Percentiles rank a stretch among this genome's conserved stretches.
These are phyloP conservation scores for Halichondria panicea DNA, from an alignment of 37 sponge, comb jelly and placozoan genomes.

Conservation along the genomic window DNA sequence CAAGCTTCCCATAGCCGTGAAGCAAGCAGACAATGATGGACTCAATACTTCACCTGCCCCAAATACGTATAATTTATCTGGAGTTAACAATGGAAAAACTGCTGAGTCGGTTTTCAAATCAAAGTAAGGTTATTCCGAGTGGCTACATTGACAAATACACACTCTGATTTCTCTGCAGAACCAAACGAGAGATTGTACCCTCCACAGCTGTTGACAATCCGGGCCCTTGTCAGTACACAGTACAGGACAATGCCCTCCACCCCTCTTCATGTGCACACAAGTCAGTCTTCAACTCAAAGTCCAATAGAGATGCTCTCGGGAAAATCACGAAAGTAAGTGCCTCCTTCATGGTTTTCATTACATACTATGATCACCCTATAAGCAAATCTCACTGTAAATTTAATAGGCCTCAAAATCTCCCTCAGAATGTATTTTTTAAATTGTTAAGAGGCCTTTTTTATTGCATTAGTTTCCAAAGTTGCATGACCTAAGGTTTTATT, in stretches of 20 bases:
- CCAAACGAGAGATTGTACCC: constrained; percentile 16
- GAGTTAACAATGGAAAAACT: constrained; percentile 4
- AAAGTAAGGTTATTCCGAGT: not conserved
- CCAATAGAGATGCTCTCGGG: constrained; percentile 23
- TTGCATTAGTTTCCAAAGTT: not conserved
- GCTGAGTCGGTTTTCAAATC: constrained; percentile 65
- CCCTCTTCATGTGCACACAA: constrained; percentile 26
- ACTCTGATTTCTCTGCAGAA: constrained; percentile 3
- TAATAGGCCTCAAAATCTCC: not conserved
- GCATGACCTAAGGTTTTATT: not conserved
- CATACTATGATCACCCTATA: too few relatives aligned
- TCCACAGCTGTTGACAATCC: constrained; percentile 19
- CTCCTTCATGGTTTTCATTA: too few relatives aligned
- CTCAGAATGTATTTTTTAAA: not conserved
- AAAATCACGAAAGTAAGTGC: constrained; percentile 6
- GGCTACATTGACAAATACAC: not conserved
- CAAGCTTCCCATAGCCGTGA: constrained; percentile 42
- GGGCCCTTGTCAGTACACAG: constrained; percentile 74
- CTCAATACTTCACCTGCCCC: constrained; percentile 44
- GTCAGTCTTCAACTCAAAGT: constrained; percentile 73
- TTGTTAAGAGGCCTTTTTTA: not conserved
- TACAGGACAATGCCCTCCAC: constrained; percentile 56
- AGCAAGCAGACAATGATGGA: not conserved
- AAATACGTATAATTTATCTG: constrained; percentile 50
- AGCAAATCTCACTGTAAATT: not conserved